Evolutionary conservation across 2,113 vertebrate genomes (phyloP), one percentile per base, ranked within the genome.

Genomic region (Tragelaphus strepsiceros): DNA sequence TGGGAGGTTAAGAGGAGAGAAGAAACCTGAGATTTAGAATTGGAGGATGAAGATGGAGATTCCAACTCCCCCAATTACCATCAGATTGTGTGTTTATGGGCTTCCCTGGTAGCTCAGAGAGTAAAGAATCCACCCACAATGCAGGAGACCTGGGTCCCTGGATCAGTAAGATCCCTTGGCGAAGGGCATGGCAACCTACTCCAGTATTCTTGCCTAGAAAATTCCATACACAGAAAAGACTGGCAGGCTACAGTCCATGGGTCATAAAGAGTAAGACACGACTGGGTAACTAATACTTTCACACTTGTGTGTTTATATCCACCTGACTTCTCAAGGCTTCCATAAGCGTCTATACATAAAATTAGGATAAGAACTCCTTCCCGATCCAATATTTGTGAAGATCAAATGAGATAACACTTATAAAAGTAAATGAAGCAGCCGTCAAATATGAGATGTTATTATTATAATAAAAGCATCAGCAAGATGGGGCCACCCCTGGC

Each of bases 381-480:
- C 19, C 39, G 71, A 43, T 10, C 35, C 92, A 93, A 67, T 88
- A 67, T 88, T 88, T 91, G 54, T 86, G 61, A 88, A 54, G 22
- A 95, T 77, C 35, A 90, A 94, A 39, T 39, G 39, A 39, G 39
- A 39, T 39, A 39, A 80, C 59, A 53, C 26, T 71, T 87, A 78
- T 49, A 85, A 95, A 96, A 94, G 46, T 67, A 95, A 96, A 59
- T 89, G 80, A 94, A 96, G 90, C 80, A 32, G 11, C 43, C 1
- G 0, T 92, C 39, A 71, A 77, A 28, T 21, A 59, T 30, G 59
- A 10, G 30, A 77, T 71, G 7, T 82, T 78, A 59, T 85, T 84
- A 93, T 85, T 78, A 90, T 39, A 80, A 83, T 82, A 85, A 94
- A 94, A 54, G n/a, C n/a, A 26, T 82, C 85, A 2, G 10, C 78